These are phyloP conservation scores for Knipowitschia caucasica DNA, from an alignment of 2,797 vertebrate species.

Conservation along the genomic window DNA sequence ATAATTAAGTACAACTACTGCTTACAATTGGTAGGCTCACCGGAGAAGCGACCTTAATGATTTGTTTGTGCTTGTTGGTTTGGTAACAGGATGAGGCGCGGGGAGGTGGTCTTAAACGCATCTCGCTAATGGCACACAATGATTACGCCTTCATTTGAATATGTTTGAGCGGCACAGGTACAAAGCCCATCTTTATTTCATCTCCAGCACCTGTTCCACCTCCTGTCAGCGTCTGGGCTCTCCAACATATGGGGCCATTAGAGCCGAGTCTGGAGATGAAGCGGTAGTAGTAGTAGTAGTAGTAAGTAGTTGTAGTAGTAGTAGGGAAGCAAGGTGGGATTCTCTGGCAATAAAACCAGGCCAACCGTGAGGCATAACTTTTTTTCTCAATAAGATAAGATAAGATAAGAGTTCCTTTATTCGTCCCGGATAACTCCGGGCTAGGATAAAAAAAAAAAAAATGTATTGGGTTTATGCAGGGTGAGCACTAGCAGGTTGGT, in stretches of 20 bases:
- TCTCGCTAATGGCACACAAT: slow-evolving; percentile 23
- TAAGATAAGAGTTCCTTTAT: too few relatives aligned
- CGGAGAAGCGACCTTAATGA: slow-evolving; percentile 23
- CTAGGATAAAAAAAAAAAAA: too few relatives aligned
- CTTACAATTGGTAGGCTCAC: neutral
- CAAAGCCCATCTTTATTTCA: slow-evolving; percentile 39
- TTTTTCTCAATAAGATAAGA: too few relatives aligned
- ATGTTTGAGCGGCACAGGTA: slow-evolving; percentile 21
- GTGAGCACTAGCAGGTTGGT: too few relatives aligned
- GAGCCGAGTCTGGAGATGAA: neutral
- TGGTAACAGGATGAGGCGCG: slow-evolving; percentile 32
- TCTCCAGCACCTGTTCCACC: slow-evolving; percentile 60
- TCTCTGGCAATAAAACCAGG: too few relatives aligned
- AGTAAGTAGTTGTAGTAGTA: neutral
- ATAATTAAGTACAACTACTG: neutral
- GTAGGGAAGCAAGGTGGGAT: too few relatives aligned
- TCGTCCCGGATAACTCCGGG: too few relatives aligned
- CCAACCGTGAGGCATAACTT: too few relatives aligned
- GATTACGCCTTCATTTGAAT: slow-evolving; percentile 7
- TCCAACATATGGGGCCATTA: slow-evolving; percentile 55
- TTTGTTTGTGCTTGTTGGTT: slow-evolving; percentile 27
- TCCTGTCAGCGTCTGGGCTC: slow-evolving; percentile 41
- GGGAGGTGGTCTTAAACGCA: slow-evolving; percentile 22
- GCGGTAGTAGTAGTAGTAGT: neutral
- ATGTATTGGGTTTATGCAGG: too few relatives aligned